Evolutionary conservation across 2,888 invertebrate genomes (phyloP), one percentile per base, ranked within the genome.

Genomic region (Allophyes oxyacanthae): DNA sequence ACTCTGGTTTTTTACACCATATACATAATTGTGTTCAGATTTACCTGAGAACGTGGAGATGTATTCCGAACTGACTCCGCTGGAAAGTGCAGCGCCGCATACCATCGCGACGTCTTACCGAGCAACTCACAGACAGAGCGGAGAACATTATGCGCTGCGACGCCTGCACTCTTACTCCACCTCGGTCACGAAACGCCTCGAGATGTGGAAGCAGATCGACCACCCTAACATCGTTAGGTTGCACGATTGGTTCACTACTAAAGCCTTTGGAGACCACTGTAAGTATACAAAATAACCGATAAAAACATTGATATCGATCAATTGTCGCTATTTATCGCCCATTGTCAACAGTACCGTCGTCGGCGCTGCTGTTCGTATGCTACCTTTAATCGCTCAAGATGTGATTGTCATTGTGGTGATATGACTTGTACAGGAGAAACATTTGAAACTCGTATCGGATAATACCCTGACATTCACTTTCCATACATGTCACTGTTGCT

Each of bases 181-280:
- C 34, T 96, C 96, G 72, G 97, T 97, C 77, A 96, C 97, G 37
- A 98, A 98, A 83, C 97, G 98, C 94, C 97, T 99, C 37, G 99
- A 99, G 78, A 95, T 97, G 94, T 99, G 99, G 99, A 98, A 98
- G 88, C 97, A 98, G 90, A 94, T 99, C 55, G 96, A 97, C 83
- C 99, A 99, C 92, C 98, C 99, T 79, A 99, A 99, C 94, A 96
- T 99, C 75, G 98, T 99, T 60, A 97, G 97, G 79, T 94, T 99
- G 56, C 96, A 97, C 82, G 99, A 99, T 87, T 97, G 98, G 75
- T 99, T 99, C 92, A 97, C 98, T 33, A 99, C 99, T 36, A 98
- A 98, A 94, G 97, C 97, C 42, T 99, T 99, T 91, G 98, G 98
- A 78, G 99, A 99, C 94, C 97, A 97, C 92, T 99, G 98, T 98